A percentile compares a stretch with the other conserved stretches of the same genome.
These are phyloP conservation scores for Andrena flavipes DNA, from an alignment of 2,888 invertebrate species.

Conservation along the genomic window DNA sequence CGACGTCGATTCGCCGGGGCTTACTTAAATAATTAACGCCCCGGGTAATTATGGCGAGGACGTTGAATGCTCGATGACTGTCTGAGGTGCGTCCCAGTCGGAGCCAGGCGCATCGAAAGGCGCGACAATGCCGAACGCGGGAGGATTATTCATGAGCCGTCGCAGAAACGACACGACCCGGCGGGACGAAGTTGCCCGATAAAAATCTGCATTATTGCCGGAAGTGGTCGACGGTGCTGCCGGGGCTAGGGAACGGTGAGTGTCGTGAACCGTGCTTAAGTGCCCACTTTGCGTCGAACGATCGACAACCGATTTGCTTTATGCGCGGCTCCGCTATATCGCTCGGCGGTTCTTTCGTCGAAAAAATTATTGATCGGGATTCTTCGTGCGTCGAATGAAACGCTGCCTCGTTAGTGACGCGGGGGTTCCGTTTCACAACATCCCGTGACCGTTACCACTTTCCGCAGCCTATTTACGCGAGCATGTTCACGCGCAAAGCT, in stretches of 20 bases:
- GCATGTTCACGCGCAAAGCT: background rate
- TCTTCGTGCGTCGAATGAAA: too few species aligned
- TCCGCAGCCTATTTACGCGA: background rate
- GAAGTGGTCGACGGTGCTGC: slow-evolving; percentile 50
- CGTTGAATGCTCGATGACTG: background rate
- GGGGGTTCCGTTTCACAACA: too few species aligned
- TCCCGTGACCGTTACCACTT: too few species aligned
- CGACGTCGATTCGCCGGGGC: background rate
- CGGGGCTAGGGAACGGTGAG: slow-evolving; percentile 38
- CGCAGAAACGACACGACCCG: slow-evolving; percentile 7
- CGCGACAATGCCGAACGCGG: slow-evolving; percentile 13
- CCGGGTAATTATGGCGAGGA: background rate
- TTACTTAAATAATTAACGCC: slow-evolving; percentile 9
- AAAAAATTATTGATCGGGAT: background rate
- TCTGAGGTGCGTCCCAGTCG: slow-evolving; percentile 6
- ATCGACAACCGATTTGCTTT: slow-evolving; percentile 57
- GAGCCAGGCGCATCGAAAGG: background rate
- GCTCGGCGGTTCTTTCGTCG: background rate
- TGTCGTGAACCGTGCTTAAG: slow-evolving; percentile 58
- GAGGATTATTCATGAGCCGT: slow-evolving; percentile 53
- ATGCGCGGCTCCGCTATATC: slow-evolving; percentile 24
- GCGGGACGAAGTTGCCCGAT: slow-evolving; percentile 50
- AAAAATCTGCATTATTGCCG: slow-evolving; percentile 68
- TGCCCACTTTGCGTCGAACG: slow-evolving; percentile 51
- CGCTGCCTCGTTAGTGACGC: too few species aligned